These are phyloP conservation scores for Halcyon senegalensis DNA, from an alignment of 2,113 vertebrate genomes.

Conservation along the genomic window DNA sequence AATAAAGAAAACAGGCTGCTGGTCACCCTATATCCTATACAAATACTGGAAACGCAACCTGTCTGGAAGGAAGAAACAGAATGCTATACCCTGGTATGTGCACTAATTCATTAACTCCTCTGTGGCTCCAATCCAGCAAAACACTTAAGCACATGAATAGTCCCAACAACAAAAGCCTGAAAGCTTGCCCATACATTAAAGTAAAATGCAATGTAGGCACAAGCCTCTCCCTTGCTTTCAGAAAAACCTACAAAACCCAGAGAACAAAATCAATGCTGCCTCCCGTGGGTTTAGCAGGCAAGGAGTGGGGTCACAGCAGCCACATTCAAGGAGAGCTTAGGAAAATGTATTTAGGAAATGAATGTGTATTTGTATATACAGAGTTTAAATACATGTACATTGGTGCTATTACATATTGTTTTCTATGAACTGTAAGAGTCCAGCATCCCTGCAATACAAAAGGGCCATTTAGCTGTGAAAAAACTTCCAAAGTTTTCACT, in stretches of 20 bases:
- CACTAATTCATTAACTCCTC: conserved; percentile 61
- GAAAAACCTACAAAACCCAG: conserved; percentile 27
- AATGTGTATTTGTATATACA: background rate
- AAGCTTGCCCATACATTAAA: conserved; percentile 67
- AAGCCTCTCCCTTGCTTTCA: conserved; percentile 57
- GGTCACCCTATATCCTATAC: background rate
- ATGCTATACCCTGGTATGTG: conserved; percentile 47
- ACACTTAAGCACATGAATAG: conserved; percentile 67
- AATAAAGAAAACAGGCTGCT: background rate
- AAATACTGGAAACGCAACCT: conserved; percentile 35
- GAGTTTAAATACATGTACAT: background rate
- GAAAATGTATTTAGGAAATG: background rate
- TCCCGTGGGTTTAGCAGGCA: conserved; percentile 2
- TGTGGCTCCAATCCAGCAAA: conserved; percentile 66
- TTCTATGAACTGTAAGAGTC: background rate
- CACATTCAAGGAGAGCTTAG: background rate
- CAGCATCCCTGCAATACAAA: background rate
- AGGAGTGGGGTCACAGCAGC: conserved; percentile 23
- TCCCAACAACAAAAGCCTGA: conserved; percentile 63
- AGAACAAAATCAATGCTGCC: conserved; percentile 42
- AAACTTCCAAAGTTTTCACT: background rate
- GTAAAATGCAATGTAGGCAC: conserved; percentile 58
- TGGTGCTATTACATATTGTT: background rate
- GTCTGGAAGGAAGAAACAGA: conserved; percentile 50
- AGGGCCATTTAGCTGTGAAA: background rate